Conservation (phyloP, 1,140 invertebrate species). For the Macrosteles quadrilineatus region DNA sequence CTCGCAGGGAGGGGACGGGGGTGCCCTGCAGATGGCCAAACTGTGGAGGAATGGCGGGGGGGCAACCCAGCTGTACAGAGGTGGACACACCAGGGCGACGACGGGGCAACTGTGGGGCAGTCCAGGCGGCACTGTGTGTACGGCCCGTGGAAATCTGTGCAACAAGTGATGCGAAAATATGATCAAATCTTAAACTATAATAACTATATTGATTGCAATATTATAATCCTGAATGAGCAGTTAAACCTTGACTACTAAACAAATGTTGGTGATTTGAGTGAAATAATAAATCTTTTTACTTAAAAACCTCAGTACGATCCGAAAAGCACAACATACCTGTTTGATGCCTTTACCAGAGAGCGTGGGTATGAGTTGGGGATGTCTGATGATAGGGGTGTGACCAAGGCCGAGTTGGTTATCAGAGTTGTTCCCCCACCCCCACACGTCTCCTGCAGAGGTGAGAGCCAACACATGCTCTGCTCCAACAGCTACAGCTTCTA, state of each 20-base stretch:
- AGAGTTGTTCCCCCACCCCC: conserved; percentile 66
- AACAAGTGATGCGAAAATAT: conserved; percentile 1
- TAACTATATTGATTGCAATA: neutral
- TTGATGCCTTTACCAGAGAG: conserved; percentile 60
- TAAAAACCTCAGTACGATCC: too few relatives aligned
- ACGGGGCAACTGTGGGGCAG: conserved; percentile 55
- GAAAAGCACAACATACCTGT: too few relatives aligned
- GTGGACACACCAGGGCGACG: conserved; percentile 53
- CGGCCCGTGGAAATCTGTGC: conserved; percentile 61
- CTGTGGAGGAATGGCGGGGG: conserved; percentile 58
- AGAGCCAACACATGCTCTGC: conserved; percentile 64
- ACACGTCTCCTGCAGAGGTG: conserved; percentile 60
- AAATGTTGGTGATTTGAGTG: too few relatives aligned
- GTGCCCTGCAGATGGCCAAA: conserved; percentile 57
- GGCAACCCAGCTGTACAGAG: conserved; percentile 57
- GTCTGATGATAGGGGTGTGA: conserved; percentile 56
- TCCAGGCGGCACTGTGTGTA: conserved; percentile 67
- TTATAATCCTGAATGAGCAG: conserved; percentile 4
- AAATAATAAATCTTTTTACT: too few relatives aligned
- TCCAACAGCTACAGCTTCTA: conserved; percentile 64
- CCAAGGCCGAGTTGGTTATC: conserved; percentile 65
- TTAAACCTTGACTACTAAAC: neutral
- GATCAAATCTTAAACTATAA: neutral
- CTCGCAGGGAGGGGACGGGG: conserved; percentile 56
- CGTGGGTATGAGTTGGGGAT: conserved; percentile 58